These are phyloP conservation scores for Arizona elegans DNA, from an alignment of 2,113 vertebrate genomes.

Conservation along the genomic window DNA sequence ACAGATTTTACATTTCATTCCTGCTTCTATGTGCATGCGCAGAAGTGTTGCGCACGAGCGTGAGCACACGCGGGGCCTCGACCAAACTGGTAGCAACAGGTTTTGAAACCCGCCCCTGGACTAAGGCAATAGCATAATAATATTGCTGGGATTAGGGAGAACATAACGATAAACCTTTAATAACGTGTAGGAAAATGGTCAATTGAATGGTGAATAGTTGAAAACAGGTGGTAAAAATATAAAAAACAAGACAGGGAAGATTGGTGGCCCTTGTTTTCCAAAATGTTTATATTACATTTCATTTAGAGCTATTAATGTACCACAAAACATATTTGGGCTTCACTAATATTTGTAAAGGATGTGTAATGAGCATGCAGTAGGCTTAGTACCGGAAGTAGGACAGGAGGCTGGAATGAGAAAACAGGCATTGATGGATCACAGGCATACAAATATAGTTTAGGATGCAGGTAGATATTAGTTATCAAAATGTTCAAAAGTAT, in stretches of 20 bases:
- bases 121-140: background rate
- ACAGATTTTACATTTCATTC: too few relatives aligned
- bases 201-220: background rate
- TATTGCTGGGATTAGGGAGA: background rate
- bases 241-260: background rate
- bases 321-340: background rate
- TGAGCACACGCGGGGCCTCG: too few relatives aligned
- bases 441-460: background rate
- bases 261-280: background rate
- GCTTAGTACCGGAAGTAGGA: background rate
- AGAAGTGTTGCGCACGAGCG: too few relatives aligned
- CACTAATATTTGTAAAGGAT: background rate
- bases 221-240: background rate
- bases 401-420: background rate
- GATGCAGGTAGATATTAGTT: background rate
- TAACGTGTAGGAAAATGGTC: background rate
- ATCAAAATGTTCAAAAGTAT: background rate
- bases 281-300: background rate
- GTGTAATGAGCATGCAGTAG: background rate
- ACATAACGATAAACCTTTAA: background rate
- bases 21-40: too few relatives aligned
- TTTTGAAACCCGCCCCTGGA: background rate
- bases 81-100: too few relatives aligned
- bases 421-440: background rate
- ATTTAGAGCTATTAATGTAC: background rate